A percentile compares a stretch with the other conserved stretches of the same genome.
Conservation (phyloP, 2,888 invertebrate species). For the Volucella zonaria region DNA sequence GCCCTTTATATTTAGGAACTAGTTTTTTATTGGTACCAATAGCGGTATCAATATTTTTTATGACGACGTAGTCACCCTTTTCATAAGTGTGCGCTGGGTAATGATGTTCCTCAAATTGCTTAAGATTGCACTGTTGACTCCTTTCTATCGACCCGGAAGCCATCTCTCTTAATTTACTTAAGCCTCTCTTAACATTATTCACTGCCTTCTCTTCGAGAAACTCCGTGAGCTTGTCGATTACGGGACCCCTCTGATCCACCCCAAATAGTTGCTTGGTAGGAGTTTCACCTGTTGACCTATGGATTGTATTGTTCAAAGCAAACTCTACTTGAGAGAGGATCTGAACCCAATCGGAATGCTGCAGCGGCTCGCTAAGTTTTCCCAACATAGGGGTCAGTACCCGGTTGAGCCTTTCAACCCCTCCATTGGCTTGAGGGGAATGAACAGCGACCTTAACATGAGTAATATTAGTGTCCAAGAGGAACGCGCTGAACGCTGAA, state of each 20-base stretch:
- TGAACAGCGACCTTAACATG: conserved; percentile 75
- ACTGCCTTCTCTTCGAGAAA: no score
- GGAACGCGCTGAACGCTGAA: conserved; percentile 57
- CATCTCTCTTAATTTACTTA: neutral
- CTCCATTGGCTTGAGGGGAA: conserved; percentile 78
- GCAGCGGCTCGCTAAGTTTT: no score
- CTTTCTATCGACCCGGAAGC: neutral
- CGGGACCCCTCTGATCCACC: neutral
- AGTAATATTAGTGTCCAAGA: conserved; percentile 13
- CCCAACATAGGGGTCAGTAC: no score
- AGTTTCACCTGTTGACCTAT: conserved; percentile 1
- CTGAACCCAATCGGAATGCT: neutral
- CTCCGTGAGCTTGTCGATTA: no score
- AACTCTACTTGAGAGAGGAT: conserved; percentile 22
- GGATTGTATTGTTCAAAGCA: conserved; percentile 34
- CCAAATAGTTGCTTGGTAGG: neutral
- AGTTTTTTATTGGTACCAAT: no score
- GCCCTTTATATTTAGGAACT: conserved; percentile 2
- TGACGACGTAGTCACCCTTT: no score
- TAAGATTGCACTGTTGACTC: conserved; percentile 4
- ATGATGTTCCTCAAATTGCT: neutral
- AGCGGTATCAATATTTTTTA: no score
- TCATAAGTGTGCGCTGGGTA: neutral
- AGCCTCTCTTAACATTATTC: no score
- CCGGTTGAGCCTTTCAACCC: conserved; percentile 63